Percentiles rank a stretch among this genome's conserved stretches.
Evolutionary conservation across 1,140 invertebrate species (phyloP).

Genomic region (Bradynema listronoti): DNA sequence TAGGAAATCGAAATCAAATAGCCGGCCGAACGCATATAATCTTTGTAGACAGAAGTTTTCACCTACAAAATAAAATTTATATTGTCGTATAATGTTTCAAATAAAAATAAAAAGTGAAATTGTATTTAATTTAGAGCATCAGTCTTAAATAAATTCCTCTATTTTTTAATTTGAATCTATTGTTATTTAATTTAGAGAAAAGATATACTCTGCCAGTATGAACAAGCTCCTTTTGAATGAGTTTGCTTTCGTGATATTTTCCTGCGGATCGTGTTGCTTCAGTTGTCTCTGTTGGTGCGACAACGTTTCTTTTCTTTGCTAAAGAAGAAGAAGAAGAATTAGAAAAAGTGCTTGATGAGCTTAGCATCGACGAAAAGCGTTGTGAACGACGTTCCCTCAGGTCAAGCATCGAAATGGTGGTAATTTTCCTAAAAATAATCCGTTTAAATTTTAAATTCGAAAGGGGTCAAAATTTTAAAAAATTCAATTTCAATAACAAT

Average conservation of each 20-base stretch:
- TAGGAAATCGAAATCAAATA: slow-evolving; percentile 38
- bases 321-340: background rate
- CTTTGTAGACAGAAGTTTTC: slow-evolving; percentile 35
- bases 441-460: no score
- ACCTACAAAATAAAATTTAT: slow-evolving; percentile 27
- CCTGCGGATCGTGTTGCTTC: background rate
- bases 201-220: slow-evolving; percentile 46
- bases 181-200: background rate
- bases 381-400: no score
- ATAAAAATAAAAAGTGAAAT: no score
- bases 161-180: slow-evolving; percentile 3
- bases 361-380: slow-evolving; percentile 1
- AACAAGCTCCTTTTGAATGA: slow-evolving; percentile 41
- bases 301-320: background rate
- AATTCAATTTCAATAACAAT: no score
- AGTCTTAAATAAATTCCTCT: background rate
- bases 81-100: background rate
- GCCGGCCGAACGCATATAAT: slow-evolving; percentile 47
- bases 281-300: background rate
- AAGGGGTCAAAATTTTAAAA: no score
- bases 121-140: no score
- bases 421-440: no score
- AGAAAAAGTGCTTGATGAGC: background rate
- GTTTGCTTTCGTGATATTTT: slow-evolving; percentile 11
- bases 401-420: no score